Percentiles rank a stretch among this genome's conserved stretches.
phyloP scores from a whole-genome alignment of 2,888 invertebrate species.

The Myopa testacea region DNA sequence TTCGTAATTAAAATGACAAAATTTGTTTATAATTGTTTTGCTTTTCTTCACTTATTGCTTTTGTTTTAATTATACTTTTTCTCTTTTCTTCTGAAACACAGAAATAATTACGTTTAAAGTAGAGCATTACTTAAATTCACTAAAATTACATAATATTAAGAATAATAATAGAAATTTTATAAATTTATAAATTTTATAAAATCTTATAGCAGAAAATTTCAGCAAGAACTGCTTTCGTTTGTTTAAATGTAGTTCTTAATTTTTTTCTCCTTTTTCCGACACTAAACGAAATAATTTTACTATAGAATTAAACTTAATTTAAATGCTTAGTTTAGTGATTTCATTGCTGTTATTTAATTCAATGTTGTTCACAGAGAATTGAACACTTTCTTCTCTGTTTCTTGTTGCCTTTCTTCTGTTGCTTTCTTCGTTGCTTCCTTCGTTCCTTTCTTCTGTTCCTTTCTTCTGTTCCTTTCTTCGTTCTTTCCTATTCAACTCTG shows the following conservation, averaged over 20 bases:
- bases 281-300: slow-evolving; percentile 19
- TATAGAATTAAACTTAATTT: slow-evolving; percentile 27
- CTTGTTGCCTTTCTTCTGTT: background rate
- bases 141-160: slow-evolving; percentile 1
- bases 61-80: background rate
- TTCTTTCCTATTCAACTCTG: background rate
- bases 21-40: background rate
- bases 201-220: background rate
- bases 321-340: slow-evolving; percentile 26
- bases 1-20: slow-evolving; percentile 49
- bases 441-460: slow-evolving; percentile 21
- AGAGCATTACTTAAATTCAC: slow-evolving; percentile 28
- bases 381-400: slow-evolving; percentile 16
- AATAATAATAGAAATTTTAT: background rate
- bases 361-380: background rate
- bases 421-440: slow-evolving; percentile 23
- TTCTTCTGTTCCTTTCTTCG: slow-evolving; percentile 5
- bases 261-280: background rate
- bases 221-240: slow-evolving; percentile 28
- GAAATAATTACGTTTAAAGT: slow-evolving; percentile 33
- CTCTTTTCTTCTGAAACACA: background rate
- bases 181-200: background rate
- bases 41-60: background rate
- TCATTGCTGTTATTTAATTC: slow-evolving; percentile 26
- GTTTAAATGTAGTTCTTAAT: background rate